phyloP scores from a whole-genome alignment of 2,113 vertebrate species.

The Mus pahari region DNA sequence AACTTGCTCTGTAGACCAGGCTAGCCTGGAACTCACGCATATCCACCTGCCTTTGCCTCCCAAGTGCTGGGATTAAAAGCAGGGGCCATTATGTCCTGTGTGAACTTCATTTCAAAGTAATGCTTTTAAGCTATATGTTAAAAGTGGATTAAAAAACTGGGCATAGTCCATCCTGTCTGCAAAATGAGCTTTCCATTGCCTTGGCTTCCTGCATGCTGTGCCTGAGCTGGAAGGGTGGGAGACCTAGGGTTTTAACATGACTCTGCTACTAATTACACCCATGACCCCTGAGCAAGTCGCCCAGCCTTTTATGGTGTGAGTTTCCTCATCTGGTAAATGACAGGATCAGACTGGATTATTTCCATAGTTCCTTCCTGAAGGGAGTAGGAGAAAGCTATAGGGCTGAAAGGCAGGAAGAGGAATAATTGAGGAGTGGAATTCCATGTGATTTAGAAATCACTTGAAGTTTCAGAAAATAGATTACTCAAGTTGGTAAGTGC shows the following conservation, averaged over 20 bases:
- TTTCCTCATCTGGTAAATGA: conserved; percentile 67
- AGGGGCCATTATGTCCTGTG: background rate
- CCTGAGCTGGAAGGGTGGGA: background rate
- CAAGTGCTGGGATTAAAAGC: background rate
- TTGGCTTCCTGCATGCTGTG: background rate
- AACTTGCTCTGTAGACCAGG: background rate
- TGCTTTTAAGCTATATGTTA: conserved; percentile 25
- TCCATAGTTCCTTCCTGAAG: conserved; percentile 33
- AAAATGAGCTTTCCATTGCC: background rate
- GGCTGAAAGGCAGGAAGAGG: conserved; percentile 43
- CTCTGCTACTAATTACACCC: conserved; percentile 56
- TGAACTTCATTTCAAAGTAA: background rate
- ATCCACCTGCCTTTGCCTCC: background rate
- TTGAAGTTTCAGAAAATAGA: conserved; percentile 57
- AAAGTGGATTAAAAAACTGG: conserved; percentile 28
- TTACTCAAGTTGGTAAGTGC: conserved; percentile 6
- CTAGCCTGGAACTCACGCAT: background rate
- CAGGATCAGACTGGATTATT: conserved; percentile 67
- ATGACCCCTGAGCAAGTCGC: conserved; percentile 24
- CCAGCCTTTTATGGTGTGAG: conserved; percentile 53
- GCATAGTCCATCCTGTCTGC: background rate
- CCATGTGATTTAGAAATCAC: conserved; percentile 55
- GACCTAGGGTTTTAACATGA: background rate
- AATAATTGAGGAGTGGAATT: conserved; percentile 56
- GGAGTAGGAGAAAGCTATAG: conserved; percentile 32